Evolutionary conservation across 2,888 invertebrate genomes (phyloP), one percentile per base, ranked within the genome.

Genomic region (Rambutsinella grinnellia): DNA sequence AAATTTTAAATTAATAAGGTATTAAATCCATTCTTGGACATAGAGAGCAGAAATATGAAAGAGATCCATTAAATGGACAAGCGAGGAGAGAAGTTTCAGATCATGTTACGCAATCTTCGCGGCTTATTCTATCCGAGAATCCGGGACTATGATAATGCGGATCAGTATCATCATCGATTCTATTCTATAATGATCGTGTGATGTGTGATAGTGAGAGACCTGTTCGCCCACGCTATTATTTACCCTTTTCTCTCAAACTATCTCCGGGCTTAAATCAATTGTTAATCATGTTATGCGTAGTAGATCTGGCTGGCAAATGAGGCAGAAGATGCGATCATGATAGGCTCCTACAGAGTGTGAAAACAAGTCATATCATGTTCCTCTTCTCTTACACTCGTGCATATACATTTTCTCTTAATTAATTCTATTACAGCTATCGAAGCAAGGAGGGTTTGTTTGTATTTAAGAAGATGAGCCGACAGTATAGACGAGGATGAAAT

Each of bases 141-240:
- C 36, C 36, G 13, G 36, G 6, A 36, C 36, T 5, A 8, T 36
- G 36, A 36, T 36, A 5, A 36, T 36, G 6, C 5, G 36, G 6
- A 36, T 36, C 36, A 36, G 13, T 36, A 13, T 13, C 5, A 36
- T 36, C 36, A 36, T n/a, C 36, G 13, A 36, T 36, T 13, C 36
- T 36, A 13, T 13, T 36, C 36, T 13, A 13, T 8, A 8, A 13
- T 36, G n/a, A n/a, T n/a, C n/a, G 47, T 47, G 57, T 72, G 24
- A 65, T 60, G 53, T n/a, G 60, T 60, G 36, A 65, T 26, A 26
- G 47, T 51, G 60, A 49, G n/a, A 19, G 72, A 72, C 72, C 72
- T 65, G 72, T 72, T 72, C 72, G 60, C 72, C 72, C 65, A 72
- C 72, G 65, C 65, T 44, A n/a, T 65, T 66, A 67, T 46, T 67